Base-by-base conservation (phyloP, 2,797 vertebrate genomes). In the Pristis pectinata region DNA sequence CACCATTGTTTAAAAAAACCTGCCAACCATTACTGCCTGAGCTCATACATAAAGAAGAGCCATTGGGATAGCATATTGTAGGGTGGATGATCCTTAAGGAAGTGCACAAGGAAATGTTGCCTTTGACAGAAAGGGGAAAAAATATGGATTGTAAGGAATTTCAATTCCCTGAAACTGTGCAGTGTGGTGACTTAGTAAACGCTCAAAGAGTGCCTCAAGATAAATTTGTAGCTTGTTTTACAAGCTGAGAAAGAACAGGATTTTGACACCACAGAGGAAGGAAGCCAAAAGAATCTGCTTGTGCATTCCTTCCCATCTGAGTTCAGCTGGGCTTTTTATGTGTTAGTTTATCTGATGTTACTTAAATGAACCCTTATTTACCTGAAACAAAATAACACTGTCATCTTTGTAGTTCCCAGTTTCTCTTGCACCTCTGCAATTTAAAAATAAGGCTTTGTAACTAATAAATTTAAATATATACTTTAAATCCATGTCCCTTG, bases 241-340 rank as follows among this genome's bases (percentile, higher is more conserved):
- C 70, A 30, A 93, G 70, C 70, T 94, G 92, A 74, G 67, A 53
- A 70, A 72, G 34, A 94, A 94, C 44, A 53, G 70, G 49, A 24
- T 74, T 72, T 94, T 30, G 92, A 44, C 92, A 74, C 70, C 27
- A 53, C 41, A 53, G 41, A 76, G 70, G 70, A 94, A 74, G 70
- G n/a, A 91, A 91, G 56, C n/a, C 59, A 22, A 67, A 91, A 91
- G 59, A 74, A 93, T 70, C 41, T 15, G 67, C 67, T 44, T 93
- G 24, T 93, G 24, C 67, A 44, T 74, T 94, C 67, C 70, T 74
- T 94, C 44, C 92, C 44, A 10, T 91, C 87, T 91, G 87, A 67
- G 59, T 61, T 91, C 61, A 91, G 92, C 67, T 44, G 27, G 13
- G 19, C 49, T 74, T 76, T 34, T 93, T 37, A 93, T 70, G 61